Evolutionary conservation across 1,140 invertebrate species (phyloP).

Genomic region (Calliphora vicina): DNA sequence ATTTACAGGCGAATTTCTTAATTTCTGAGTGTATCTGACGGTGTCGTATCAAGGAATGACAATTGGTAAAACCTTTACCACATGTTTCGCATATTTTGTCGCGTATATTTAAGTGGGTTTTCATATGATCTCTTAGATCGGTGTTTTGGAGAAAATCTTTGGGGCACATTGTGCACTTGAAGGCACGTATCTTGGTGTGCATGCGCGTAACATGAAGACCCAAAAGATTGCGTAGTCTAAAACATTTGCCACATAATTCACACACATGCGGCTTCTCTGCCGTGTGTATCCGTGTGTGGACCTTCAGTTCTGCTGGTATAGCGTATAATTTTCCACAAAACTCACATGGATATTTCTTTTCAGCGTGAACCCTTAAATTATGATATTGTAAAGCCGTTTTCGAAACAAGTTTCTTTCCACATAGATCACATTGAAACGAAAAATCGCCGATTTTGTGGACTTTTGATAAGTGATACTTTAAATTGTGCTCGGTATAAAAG

Average conservation of each 20-base stretch:
- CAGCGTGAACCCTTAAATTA: constrained; percentile 44
- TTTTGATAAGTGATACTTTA: constrained; percentile 50
- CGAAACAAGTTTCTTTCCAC: constrained; percentile 47
- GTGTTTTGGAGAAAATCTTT: constrained; percentile 55
- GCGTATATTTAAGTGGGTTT: constrained; percentile 55
- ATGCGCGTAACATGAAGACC: constrained; percentile 52
- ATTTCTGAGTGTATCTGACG: constrained; percentile 56
- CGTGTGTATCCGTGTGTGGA: constrained; percentile 51
- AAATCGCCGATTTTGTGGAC: constrained; percentile 52
- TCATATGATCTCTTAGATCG: constrained; percentile 52
- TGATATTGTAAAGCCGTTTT: constrained; percentile 46
- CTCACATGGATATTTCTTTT: constrained; percentile 50
- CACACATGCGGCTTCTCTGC: constrained; percentile 51
- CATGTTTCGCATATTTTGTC: constrained; percentile 56
- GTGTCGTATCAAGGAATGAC: constrained; percentile 54
- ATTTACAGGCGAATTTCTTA: constrained; percentile 56
- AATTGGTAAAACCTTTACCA: constrained; percentile 56
- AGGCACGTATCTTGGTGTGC: constrained; percentile 53
- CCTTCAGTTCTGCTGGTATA: constrained; percentile 47
- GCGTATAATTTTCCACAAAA: constrained; percentile 51
- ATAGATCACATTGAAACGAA: constrained; percentile 50
- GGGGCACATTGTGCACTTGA: constrained; percentile 58
- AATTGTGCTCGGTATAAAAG: constrained; percentile 47
- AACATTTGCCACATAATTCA: constrained; percentile 56
- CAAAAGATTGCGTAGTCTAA: constrained; percentile 49